Conservation (phyloP, 2,797 vertebrate species). For the Cephalopachus bancanus region DNA sequence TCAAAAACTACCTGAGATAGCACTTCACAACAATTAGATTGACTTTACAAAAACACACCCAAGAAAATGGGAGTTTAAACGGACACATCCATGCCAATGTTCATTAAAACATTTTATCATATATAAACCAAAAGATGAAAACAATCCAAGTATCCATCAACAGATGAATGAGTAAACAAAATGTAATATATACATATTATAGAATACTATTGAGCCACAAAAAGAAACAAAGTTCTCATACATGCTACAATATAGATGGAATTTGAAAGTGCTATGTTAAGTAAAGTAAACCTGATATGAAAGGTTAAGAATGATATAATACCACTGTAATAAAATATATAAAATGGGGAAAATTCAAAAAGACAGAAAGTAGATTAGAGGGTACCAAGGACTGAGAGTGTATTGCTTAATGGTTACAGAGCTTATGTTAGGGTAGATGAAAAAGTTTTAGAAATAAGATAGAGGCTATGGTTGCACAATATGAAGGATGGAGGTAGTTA, state of each 20-base stretch:
- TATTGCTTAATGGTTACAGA: not conserved
- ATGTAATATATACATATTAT: not conserved
- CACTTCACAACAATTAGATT: not conserved
- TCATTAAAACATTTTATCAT: not conserved
- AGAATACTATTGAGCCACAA: not conserved
- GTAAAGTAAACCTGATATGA: not conserved
- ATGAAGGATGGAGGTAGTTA: not conserved
- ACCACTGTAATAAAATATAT: not conserved
- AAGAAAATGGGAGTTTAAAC: not conserved
- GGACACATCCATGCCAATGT: not conserved
- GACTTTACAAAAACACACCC: not conserved
- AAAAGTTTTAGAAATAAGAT: not conserved
- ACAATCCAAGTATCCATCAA: not conserved
- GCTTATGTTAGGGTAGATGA: not conserved
- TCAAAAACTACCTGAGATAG: not conserved
- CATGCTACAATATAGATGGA: not conserved
- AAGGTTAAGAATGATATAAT: not conserved
- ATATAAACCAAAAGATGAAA: not conserved
- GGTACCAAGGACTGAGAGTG: not conserved
- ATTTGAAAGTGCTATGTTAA: not conserved
- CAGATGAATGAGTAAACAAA: not conserved
- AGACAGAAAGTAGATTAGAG: not conserved
- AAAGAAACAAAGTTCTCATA: conserved; percentile 8
- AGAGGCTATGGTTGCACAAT: not conserved
- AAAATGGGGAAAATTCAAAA: not conserved